Conservation (phyloP, 1,140 invertebrate species). For the Choristoneura fumiferana region DNA sequence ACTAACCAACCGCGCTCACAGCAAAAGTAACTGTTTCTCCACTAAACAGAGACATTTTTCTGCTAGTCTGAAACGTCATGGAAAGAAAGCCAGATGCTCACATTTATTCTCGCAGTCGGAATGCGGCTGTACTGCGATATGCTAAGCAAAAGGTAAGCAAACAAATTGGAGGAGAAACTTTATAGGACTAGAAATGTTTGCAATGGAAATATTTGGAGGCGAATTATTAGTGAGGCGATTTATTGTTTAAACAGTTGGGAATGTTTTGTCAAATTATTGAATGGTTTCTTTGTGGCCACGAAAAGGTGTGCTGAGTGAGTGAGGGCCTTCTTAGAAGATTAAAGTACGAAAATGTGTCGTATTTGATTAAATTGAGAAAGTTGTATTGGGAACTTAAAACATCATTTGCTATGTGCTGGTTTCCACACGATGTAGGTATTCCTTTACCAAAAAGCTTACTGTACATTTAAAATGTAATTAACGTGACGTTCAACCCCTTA, state of each 20-base stretch:
- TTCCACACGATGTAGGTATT: no score
- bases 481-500: no score
- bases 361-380: no score
- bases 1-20: slow-evolving; percentile 8
- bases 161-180: slow-evolving; percentile 56
- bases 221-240: neutral
- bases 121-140: slow-evolving; percentile 66
- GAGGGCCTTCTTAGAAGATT: no score
- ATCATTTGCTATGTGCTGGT: no score
- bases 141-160: slow-evolving; percentile 71
- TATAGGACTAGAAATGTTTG: slow-evolving; percentile 26
- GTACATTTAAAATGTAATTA: no score
- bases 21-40: slow-evolving; percentile 25
- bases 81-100: slow-evolving; percentile 58
- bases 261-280: no score
- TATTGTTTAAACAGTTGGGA: neutral
- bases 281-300: no score
- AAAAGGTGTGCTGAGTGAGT: no score
- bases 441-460: no score
- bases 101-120: slow-evolving; percentile 62
- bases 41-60: slow-evolving; percentile 16
- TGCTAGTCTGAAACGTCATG: neutral
- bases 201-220: slow-evolving; percentile 9
- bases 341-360: no score
- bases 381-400: no score